A percentile compares a stretch with the other conserved stretches of the same genome.
Evolutionary conservation across 2,113 vertebrate genomes (phyloP).

Genomic region (Amphiprion ocellaris): DNA sequence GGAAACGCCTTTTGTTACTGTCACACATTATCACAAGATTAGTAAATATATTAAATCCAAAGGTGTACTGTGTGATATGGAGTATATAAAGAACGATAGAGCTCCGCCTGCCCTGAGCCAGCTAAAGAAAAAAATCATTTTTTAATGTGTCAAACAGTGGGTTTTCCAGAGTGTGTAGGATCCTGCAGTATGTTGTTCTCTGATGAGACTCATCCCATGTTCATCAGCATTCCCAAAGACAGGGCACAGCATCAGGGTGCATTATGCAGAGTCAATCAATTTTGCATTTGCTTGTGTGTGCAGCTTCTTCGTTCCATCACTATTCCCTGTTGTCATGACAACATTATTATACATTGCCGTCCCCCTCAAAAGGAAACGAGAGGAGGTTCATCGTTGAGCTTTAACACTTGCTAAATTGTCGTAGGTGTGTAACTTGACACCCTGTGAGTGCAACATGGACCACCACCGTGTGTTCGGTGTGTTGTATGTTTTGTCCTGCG

Average conservation of each 20-base stretch:
- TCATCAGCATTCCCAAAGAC: conserved; percentile 55
- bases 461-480: neutral
- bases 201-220: conserved; percentile 25
- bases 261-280: conserved; percentile 66
- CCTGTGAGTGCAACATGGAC: neutral
- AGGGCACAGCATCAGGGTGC: neutral
- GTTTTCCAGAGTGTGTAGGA: conserved; percentile 27
- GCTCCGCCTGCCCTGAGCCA: neutral
- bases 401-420: conserved; percentile 31
- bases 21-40: neutral
- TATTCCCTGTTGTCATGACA: conserved; percentile 70
- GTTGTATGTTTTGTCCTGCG: neutral
- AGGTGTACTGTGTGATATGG: neutral
- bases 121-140: conserved; percentile 6
- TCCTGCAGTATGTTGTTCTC: conserved; percentile 29
- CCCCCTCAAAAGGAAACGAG: conserved; percentile 37
- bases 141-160: conserved; percentile 16
- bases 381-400: conserved; percentile 12
- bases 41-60: neutral
- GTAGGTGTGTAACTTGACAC: neutral
- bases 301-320: conserved; percentile 53
- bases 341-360: conserved; percentile 57
- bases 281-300: conserved; percentile 53
- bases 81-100: neutral
- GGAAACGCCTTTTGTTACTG: neutral